Percentiles rank a stretch among this genome's conserved stretches.
phyloP scores from a whole-genome alignment of 2,888 invertebrate genomes.

The Julus scanicus region DNA sequence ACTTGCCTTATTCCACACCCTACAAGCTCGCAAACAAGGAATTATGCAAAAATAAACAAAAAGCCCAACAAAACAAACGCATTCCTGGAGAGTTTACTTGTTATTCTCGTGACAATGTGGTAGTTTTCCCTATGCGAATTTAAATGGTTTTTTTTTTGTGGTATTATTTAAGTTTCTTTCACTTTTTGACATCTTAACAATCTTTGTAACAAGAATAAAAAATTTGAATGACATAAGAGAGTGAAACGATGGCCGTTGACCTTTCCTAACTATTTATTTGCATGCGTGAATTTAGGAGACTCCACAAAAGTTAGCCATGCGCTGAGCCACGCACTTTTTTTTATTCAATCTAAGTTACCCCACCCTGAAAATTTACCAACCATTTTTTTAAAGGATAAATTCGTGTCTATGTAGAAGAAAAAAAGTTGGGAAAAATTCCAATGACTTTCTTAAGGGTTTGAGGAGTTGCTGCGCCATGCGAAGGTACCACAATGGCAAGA shows the following conservation, averaged over 20 bases:
- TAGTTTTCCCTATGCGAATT: not conserved
- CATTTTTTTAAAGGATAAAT: not conserved
- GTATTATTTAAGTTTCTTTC: not conserved
- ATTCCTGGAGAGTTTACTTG: not conserved
- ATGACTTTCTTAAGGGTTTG: not conserved
- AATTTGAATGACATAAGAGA: conserved; percentile 8
- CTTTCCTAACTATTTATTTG: not conserved
- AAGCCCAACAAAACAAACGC: not conserved
- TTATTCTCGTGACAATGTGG: not conserved
- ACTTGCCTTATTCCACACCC: not conserved
- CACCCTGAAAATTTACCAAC: not conserved
- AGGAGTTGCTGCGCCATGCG: not conserved
- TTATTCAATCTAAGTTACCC: not conserved
- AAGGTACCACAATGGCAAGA: not conserved
- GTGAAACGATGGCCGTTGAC: conserved; percentile 11
- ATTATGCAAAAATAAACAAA: conserved; percentile 19
- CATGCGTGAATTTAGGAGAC: not conserved
- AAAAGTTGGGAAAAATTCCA: not conserved
- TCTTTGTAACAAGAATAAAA: not conserved
- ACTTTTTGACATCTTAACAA: not conserved
- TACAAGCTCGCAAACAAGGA: not conserved
- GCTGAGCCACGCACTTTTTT: not conserved
- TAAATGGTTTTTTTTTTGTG: not conserved
- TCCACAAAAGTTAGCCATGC: conserved; percentile 19
- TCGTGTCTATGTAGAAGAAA: not conserved